Percentiles rank a stretch among this genome's conserved stretches.
These are phyloP conservation scores for Chlorospingus semifuscus DNA, from an alignment of 2,797 vertebrate species.

Conservation along the genomic window DNA sequence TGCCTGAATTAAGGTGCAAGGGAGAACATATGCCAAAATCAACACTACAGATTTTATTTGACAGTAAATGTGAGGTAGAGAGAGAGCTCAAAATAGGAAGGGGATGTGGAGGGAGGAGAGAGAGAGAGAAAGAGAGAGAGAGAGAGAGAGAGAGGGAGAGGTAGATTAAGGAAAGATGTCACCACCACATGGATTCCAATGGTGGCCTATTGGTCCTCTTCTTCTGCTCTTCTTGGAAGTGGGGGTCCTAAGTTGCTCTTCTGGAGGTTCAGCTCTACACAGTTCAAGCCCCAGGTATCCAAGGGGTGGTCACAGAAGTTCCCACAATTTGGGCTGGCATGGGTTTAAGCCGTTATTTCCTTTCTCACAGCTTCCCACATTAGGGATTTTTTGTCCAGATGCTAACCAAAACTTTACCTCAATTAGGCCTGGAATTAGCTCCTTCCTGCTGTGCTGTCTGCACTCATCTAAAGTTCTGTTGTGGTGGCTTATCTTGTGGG, in stretches of 20 bases:
- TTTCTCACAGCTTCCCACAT: not conserved
- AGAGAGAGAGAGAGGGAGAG: not conserved
- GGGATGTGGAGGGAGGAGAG: too few relatives aligned
- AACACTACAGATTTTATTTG: not conserved
- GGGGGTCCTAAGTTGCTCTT: accelerated
- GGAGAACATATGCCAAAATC: not conserved
- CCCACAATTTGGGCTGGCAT: not conserved
- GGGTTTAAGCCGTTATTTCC: not conserved
- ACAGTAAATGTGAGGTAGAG: not conserved
- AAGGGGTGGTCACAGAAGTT: not conserved
- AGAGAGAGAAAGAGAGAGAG: not conserved
- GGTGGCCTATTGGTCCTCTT: not conserved
- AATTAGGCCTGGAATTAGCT: not conserved
- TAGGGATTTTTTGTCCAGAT: not conserved
- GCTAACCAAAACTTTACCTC: not conserved
- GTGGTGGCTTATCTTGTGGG: not conserved
- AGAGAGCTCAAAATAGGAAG: not conserved
- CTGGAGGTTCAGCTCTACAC: not conserved
- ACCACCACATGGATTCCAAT: accelerated
- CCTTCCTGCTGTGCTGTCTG: not conserved
- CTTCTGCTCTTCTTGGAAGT: not conserved
- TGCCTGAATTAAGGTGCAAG: not conserved
- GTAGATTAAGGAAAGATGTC: not conserved
- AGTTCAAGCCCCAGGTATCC: not conserved
- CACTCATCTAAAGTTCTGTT: not conserved